Percentiles rank a stretch among this genome's conserved stretches.
These are phyloP conservation scores for Drosophila birchii DNA, from an alignment of 2,888 invertebrate genomes.

Conservation along the genomic window DNA sequence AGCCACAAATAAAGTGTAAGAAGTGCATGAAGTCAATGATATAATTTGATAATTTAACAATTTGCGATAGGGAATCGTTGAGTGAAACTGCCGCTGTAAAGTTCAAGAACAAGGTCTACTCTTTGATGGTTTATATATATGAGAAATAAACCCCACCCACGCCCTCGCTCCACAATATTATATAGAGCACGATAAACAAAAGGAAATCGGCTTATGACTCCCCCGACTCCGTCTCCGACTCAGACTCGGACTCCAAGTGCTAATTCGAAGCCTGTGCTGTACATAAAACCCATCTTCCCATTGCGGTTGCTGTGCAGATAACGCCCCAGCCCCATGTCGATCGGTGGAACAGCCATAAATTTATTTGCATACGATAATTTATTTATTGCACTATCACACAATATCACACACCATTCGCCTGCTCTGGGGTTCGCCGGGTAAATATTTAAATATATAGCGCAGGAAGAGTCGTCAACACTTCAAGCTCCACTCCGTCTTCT, in stretches of 20 bases:
- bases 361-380: constrained; percentile 74
- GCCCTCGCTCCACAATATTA: constrained; percentile 2
- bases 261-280: constrained; percentile 66
- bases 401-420: constrained; percentile 9
- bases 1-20: constrained; percentile 56
- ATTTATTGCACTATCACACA: constrained; percentile 63
- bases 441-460: constrained; percentile 36
- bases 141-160: constrained; percentile 1
- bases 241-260: constrained; percentile 40
- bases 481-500: constrained; percentile 54
- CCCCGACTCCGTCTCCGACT: not conserved
- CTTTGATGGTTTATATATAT: not conserved
- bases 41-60: constrained; percentile 23
- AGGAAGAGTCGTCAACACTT: constrained; percentile 34
- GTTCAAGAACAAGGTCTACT: constrained; percentile 55
- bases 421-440: constrained; percentile 22
- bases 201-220: constrained; percentile 17
- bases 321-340: constrained; percentile 40
- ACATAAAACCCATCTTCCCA: constrained; percentile 55
- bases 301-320: constrained; percentile 51
- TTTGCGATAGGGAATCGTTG: constrained; percentile 26
- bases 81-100: constrained; percentile 19
- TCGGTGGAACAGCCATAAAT: constrained; percentile 53
- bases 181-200: constrained; percentile 40
- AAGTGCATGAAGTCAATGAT: constrained; percentile 54